Conservation (phyloP, 53 echinoderm and acorn worm species). For the Patiria pectinifera region DNA sequence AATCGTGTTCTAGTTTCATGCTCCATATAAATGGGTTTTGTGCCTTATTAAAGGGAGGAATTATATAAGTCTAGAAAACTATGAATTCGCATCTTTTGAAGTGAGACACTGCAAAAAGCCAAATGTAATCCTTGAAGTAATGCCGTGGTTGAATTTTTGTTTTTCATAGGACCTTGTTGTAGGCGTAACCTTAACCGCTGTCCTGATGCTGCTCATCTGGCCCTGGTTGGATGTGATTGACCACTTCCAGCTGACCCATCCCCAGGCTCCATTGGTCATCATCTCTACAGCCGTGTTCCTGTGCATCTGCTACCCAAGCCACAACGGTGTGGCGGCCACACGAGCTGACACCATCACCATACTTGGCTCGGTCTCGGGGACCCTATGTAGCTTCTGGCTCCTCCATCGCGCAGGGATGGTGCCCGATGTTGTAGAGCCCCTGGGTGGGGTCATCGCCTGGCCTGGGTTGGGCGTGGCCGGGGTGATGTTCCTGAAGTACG, state of each 20-base stretch:
- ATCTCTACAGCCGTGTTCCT: constrained; percentile 70
- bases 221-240: constrained; percentile 76
- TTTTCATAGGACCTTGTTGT: constrained; percentile 80
- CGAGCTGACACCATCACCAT: constrained; percentile 87
- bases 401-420: constrained; percentile 57
- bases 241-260: constrained; percentile 75
- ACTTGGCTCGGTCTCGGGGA: constrained; percentile 71
- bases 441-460: constrained; percentile 66
- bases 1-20: too few species aligned
- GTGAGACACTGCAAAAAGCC: background rate
- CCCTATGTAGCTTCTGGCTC: constrained; percentile 72
- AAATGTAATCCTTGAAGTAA: background rate
- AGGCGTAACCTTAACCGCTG: constrained; percentile 70
- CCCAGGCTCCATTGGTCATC: constrained; percentile 70
- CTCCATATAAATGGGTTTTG: too few species aligned
- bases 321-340: constrained; percentile 81
- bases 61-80: too few species aligned
- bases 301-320: constrained; percentile 79
- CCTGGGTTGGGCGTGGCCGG: constrained; percentile 60
- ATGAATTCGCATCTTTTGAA: too few species aligned
- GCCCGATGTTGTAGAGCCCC: constrained; percentile 56
- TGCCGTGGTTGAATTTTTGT: background rate
- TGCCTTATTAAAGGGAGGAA: too few species aligned
- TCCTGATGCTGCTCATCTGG: constrained; percentile 73
- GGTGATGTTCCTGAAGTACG: constrained; percentile 72